A percentile compares a stretch with the other conserved stretches of the same genome.
phyloP scores from a whole-genome alignment of 2,113 vertebrate genomes.

The Picathartes gymnocephalus region DNA sequence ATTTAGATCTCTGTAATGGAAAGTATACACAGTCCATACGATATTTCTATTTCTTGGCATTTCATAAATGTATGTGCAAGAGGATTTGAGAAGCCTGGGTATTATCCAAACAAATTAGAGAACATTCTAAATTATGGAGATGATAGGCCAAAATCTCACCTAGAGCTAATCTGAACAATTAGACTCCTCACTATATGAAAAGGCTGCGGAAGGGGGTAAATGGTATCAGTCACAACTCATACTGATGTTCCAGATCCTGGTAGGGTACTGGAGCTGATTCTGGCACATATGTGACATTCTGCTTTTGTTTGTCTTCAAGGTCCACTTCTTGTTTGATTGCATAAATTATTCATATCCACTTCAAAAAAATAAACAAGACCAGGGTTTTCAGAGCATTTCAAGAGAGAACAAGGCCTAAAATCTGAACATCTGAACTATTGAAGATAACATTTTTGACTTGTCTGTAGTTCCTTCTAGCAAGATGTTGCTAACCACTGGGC shows the following conservation, averaged over 20 bases:
- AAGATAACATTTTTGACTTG: neutral
- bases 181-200: neutral
- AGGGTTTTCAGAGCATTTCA: neutral
- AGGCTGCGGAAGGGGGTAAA: neutral
- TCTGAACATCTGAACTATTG: neutral
- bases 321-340: neutral
- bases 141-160: neutral
- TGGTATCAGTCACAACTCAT: neutral
- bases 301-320: neutral
- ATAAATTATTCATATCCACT: neutral
- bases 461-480: neutral
- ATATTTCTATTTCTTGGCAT: neutral
- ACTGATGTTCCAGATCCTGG: neutral
- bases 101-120: neutral
- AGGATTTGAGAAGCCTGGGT: neutral
- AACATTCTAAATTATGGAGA: neutral
- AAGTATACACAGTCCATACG: neutral
- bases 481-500: accelerated
- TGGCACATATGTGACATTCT: neutral
- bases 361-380: neutral
- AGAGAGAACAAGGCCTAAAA: neutral
- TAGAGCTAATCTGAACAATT: neutral
- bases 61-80: neutral
- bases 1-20: neutral
- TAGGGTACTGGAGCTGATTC: neutral